phyloP scores from a whole-genome alignment of 2,888 invertebrate genomes.

The Synergus japonicus region DNA sequence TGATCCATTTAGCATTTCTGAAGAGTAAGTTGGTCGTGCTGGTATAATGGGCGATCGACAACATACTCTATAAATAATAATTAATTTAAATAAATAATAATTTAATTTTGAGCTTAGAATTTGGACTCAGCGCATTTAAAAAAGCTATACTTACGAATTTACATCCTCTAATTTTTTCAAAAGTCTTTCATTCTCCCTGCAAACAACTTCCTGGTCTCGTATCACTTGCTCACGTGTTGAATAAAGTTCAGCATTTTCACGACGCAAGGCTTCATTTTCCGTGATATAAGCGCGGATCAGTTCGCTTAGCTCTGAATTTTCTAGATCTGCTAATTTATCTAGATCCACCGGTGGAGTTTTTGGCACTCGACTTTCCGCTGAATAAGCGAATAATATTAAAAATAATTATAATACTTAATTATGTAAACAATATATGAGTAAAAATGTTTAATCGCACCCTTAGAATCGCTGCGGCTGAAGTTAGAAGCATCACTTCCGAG shows the following conservation, averaged over 20 bases:
- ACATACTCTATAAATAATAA: conserved; percentile 82
- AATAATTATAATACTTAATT: neutral
- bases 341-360: conserved; percentile 83
- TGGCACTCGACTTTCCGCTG: conserved; percentile 71
- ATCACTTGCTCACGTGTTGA: conserved; percentile 88
- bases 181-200: conserved; percentile 93
- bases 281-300: conserved; percentile 91
- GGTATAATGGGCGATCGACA: conserved; percentile 90
- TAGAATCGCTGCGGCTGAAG: conserved; percentile 61
- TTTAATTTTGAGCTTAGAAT: conserved; percentile 13
- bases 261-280: conserved; percentile 87
- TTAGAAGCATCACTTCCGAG: conserved; percentile 73
- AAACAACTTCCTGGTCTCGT: conserved; percentile 93
- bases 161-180: conserved; percentile 93
- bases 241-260: conserved; percentile 92
- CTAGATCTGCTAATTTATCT: conserved; percentile 86
- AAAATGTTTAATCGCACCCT: conserved; percentile 54
- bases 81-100: neutral
- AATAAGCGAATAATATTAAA: conserved; percentile 26
- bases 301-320: conserved; percentile 89
- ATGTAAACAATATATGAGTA: neutral
- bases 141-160: conserved; percentile 85
- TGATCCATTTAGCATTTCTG: conserved; percentile 75
- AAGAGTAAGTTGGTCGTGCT: conserved; percentile 86
- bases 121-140: neutral